Base-by-base conservation (phyloP, 37 sponge, comb jelly and placozoan genomes). In the Aphrocallistes beatrix region DNA sequence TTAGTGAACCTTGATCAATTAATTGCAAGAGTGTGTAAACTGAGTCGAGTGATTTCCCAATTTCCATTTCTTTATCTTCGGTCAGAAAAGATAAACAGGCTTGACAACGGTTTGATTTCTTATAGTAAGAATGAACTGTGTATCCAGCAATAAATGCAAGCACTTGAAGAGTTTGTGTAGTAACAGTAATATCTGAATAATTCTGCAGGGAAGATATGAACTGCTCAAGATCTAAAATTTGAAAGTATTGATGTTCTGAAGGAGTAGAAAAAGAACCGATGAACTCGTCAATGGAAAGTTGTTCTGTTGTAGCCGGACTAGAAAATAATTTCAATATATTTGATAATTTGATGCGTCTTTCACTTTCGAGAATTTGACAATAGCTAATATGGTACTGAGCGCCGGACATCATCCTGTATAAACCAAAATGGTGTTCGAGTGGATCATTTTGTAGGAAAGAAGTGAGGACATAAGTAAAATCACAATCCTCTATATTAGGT, bases 321-420 rank as follows among this genome's bases (percentile, higher is more conserved):
- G 75, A 60, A 60, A 60, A 60, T 13, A 60, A 60, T 60, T 60
- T 42, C n/a, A 60, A 13, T 3, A 60, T 60, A 13, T 30, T 60
- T 19, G 75, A 60, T 60, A 60, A 60, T 60, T 60, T 60, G 75
- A 60, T 60, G 34, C 75, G 75, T 13, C 75, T 3, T 60, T 60
- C 75, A 60, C 75, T 60, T 60, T 60, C 75, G 75, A 60, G 75
- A 13, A 60, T 60, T 60, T 60, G 75, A 60, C 75, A 60, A 60
- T 60, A 60, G 75, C 75, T 60, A 60, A 60, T 60, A 60, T 60
- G 75, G 21, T 60, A 60, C 21, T 60, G 75, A 60, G 75, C 75
- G n/a, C 75, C 75, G 21, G 75, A 60, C 25, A 32, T 60, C 75
- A 60, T 60, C n/a, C 75, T 60, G 34, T 60, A 60, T 60, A 60